A percentile compares a stretch with the other conserved stretches of the same genome.
These are phyloP conservation scores for Eudorcas thomsonii DNA, from an alignment of 2,113 vertebrate genomes.

Conservation along the genomic window DNA sequence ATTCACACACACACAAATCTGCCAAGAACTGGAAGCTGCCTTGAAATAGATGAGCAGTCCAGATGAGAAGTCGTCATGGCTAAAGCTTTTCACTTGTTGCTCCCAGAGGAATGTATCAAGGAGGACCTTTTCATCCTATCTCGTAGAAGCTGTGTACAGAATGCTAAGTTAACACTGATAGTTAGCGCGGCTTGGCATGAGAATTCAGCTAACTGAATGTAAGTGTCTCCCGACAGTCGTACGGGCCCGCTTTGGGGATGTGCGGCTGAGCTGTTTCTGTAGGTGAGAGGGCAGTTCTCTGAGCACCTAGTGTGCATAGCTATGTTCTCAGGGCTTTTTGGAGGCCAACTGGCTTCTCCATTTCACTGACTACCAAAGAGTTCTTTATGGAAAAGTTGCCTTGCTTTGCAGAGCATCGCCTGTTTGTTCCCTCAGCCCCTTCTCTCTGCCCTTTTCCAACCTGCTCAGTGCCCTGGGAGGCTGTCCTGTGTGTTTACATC, in stretches of 20 bases:
- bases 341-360: neutral
- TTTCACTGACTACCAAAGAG: neutral
- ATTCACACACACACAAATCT: neutral
- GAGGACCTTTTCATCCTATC: neutral
- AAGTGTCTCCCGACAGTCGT: rapidly evolving
- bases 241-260: neutral
- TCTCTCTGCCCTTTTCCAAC: neutral
- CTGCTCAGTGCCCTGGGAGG: neutral
- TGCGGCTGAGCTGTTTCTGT: neutral
- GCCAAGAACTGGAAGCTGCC: neutral
- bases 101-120: neutral
- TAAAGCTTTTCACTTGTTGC: neutral
- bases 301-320: neutral
- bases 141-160: neutral
- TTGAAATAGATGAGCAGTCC: too few species aligned
- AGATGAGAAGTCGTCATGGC: neutral
- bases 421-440: neutral
- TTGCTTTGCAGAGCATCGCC: neutral
- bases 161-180: too few species aligned
- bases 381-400: neutral
- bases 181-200: neutral
- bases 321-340: neutral
- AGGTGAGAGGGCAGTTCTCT: neutral
- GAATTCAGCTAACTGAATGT: neutral
- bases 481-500: neutral